A percentile compares a stretch with the other conserved stretches of the same genome.
phyloP scores from a whole-genome alignment of 1,140 invertebrate species.

The Protaetia brevitarsis region DNA sequence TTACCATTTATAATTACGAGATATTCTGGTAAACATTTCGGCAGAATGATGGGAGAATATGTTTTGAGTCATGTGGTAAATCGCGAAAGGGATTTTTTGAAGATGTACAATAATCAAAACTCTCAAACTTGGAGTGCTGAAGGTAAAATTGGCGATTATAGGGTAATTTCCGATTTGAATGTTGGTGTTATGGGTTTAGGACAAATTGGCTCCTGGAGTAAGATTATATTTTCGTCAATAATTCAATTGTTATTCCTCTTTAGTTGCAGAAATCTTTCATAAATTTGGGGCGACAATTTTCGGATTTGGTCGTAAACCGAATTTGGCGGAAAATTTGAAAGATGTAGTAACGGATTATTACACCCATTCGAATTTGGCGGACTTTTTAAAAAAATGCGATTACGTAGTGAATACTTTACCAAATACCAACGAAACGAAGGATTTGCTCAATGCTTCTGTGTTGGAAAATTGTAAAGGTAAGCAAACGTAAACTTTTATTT shows the following conservation, averaged over 20 bases:
- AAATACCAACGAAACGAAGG: slow-evolving; percentile 52
- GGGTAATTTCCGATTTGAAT: slow-evolving; percentile 49
- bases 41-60: slow-evolving; percentile 57
- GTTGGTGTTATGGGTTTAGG: slow-evolving; percentile 56
- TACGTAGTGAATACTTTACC: slow-evolving; percentile 59
- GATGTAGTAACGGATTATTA: slow-evolving; percentile 42
- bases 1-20: slow-evolving; percentile 46
- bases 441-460: slow-evolving; percentile 52
- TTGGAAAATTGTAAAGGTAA: slow-evolving; percentile 48
- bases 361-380: slow-evolving; percentile 43
- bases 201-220: slow-evolving; percentile 52
- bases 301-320: slow-evolving; percentile 46
- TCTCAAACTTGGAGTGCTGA: slow-evolving; percentile 45
- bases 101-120: slow-evolving; percentile 49
- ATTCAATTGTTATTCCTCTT: slow-evolving; percentile 9
- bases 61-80: slow-evolving; percentile 55
- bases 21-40: slow-evolving; percentile 51
- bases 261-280: slow-evolving; percentile 51
- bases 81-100: slow-evolving; percentile 50
- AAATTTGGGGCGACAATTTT: slow-evolving; percentile 44
- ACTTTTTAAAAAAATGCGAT: slow-evolving; percentile 54
- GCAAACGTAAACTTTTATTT: too few species aligned
- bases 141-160: slow-evolving; percentile 46
- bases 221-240: slow-evolving; percentile 22
- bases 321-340: slow-evolving; percentile 36